Base-by-base conservation (phyloP, 2,113 vertebrate genomes). In the Trichomycterus rosablanca region DNA sequence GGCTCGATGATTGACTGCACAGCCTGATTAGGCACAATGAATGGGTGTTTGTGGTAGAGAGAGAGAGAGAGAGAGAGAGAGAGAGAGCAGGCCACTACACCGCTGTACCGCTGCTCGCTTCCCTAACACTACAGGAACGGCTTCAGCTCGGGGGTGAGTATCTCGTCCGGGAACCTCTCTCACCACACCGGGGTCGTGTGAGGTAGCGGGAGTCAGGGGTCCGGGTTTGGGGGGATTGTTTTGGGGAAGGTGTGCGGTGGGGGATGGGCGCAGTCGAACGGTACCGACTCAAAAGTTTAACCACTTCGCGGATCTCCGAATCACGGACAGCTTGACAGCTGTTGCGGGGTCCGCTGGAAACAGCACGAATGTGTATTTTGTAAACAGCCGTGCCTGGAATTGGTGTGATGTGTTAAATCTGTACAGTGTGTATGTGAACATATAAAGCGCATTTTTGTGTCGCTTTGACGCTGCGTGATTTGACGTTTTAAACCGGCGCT, bases 11-110 rank as follows among this genome's bases (percentile, higher is more conserved):
- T 91, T 86, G 76, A 84, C 81, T 75, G 61, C 71, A 62, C 76
- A 75, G 84, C 85, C 83, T 78, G 80, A 73, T 82, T n/a, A 75
- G 82, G 80, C 79, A 78, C 87, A 90, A 87, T 92, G 89, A 92
- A 92, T 91, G 91, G 90, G 88, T 79, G 85, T 85, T 83, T 35
- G 82, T 83, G 86, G 86, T 40, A 76, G 54, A 59, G 70, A 50
- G 74, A 73, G 78, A 55, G 59, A 74, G 74, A 57, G 68, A 49
- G 74, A 69, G 76, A 71, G 74, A 71, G 70, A n/a, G 15, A 8
- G 39, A 40, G 7, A 40, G 37, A 40, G 37, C 1, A 5, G 14
- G 37, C 74, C 26, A 40, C 4, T 5, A 34, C 6, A 34, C 6
- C 26, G 7, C 26, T 4, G 3, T 30, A 3, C 3, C 26, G 26